These are phyloP conservation scores for Arvicola amphibius DNA, from an alignment of 2,797 vertebrate species.

Conservation along the genomic window DNA sequence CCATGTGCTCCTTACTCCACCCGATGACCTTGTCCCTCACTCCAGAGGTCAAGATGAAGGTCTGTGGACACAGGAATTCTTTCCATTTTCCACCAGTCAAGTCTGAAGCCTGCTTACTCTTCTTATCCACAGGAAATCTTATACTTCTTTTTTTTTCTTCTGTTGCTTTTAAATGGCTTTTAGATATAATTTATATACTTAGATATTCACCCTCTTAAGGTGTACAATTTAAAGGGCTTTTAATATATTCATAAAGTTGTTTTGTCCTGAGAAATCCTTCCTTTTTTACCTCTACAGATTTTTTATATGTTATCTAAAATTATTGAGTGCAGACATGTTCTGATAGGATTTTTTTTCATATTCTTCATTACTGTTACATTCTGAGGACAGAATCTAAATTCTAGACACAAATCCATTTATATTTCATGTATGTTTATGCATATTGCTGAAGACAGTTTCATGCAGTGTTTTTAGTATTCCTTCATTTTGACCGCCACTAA, in stretches of 20 bases:
- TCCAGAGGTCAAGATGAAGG: neutral
- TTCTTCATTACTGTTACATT: neutral
- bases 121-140: neutral
- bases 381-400: neutral
- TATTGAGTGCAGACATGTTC: neutral
- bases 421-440: neutral
- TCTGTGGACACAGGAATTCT: neutral
- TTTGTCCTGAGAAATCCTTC: neutral
- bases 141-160: neutral
- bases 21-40: neutral
- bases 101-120: neutral
- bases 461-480: neutral
- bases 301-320: neutral
- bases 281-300: neutral
- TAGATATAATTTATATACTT: neutral
- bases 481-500: neutral
- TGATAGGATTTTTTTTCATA: neutral
- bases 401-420: neutral
- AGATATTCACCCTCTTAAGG: neutral
- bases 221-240: neutral
- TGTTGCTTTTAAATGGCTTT: neutral
- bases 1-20: neutral
- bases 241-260: neutral
- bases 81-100: neutral
- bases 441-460: neutral